Conservation (phyloP, 2,888 invertebrate genomes). For the Pomacea canaliculata region DNA sequence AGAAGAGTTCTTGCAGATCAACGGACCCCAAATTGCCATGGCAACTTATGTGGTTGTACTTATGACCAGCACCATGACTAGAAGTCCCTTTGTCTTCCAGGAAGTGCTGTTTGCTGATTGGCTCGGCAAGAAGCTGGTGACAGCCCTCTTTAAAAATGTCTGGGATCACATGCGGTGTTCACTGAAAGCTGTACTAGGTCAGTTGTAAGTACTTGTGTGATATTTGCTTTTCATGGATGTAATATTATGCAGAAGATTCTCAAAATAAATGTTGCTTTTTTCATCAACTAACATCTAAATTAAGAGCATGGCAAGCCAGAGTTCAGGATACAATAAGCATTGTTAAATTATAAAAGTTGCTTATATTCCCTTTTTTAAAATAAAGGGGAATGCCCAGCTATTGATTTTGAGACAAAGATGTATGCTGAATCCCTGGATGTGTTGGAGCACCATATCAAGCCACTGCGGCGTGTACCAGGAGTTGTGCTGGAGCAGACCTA, state of each 20-base stretch:
- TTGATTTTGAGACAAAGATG: constrained; percentile 68
- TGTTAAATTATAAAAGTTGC: too few relatives aligned
- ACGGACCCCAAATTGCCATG: constrained; percentile 62
- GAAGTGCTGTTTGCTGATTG: constrained; percentile 67
- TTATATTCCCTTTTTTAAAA: too few relatives aligned
- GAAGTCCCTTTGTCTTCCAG: constrained; percentile 66
- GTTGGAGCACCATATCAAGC: constrained; percentile 65
- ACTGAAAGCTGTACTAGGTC: constrained; percentile 66
- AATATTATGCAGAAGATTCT: too few relatives aligned
- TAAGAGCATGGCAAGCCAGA: too few relatives aligned
- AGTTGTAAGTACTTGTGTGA: constrained; percentile 20
- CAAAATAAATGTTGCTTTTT: too few relatives aligned
- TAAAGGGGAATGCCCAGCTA: constrained; percentile 65
- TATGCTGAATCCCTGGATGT: constrained; percentile 66
- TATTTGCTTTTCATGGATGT: too few relatives aligned
- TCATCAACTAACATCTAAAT: too few relatives aligned
- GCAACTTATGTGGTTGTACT: constrained; percentile 62
- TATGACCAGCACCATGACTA: constrained; percentile 59
- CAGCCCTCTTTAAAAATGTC: constrained; percentile 65
- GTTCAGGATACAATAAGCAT: too few relatives aligned
- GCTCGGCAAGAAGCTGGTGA: constrained; percentile 66
- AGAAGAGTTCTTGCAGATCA: constrained; percentile 66
- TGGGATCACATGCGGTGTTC: constrained; percentile 60
- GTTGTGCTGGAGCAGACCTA: constrained; percentile 67
- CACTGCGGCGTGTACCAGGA: constrained; percentile 62